phyloP scores from a whole-genome alignment of 2,797 vertebrate species.

The Gouania willdenowi region DNA sequence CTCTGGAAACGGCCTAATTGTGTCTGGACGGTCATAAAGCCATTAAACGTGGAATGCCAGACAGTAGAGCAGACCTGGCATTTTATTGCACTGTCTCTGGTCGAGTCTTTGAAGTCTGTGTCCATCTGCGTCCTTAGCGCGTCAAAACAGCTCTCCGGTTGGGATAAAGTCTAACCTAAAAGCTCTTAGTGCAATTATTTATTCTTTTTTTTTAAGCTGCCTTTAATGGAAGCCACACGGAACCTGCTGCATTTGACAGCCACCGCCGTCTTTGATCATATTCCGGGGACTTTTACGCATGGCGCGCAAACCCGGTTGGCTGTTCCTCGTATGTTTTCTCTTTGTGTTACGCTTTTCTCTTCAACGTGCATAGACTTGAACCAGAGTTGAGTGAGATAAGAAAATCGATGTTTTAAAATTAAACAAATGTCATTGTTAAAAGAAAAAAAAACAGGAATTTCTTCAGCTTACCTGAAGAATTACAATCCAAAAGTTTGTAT shows the following conservation, averaged over 20 bases:
- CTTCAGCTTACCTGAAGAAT: no score
- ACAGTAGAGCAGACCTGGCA: conserved; percentile 92
- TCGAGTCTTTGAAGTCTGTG: conserved; percentile 91
- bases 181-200: conserved; percentile 14
- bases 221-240: conserved; percentile 4
- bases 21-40: conserved; percentile 96
- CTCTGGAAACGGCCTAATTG: conserved; percentile 95
- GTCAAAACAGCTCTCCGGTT: conserved; percentile 76
- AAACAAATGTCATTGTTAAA: no score
- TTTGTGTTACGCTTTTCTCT: conserved; percentile 3
- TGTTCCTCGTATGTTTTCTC: conserved; percentile 3
- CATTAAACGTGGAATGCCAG: conserved; percentile 97
- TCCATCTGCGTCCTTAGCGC: conserved; percentile 87
- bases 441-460: no score
- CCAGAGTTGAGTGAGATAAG: no score
- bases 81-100: conserved; percentile 92
- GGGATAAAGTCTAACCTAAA: conserved; percentile 32
- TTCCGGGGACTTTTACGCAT: not conserved
- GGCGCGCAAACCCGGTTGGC: no score
- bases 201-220: not conserved
- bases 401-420: no score
- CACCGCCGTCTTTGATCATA: not conserved
- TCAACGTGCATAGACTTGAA: conserved; percentile 48
- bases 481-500: no score
- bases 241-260: conserved; percentile 1